Evolutionary conservation across 2,797 vertebrate genomes (phyloP), one percentile per base, ranked within the genome.

Genomic region (Carduelis carduelis): DNA sequence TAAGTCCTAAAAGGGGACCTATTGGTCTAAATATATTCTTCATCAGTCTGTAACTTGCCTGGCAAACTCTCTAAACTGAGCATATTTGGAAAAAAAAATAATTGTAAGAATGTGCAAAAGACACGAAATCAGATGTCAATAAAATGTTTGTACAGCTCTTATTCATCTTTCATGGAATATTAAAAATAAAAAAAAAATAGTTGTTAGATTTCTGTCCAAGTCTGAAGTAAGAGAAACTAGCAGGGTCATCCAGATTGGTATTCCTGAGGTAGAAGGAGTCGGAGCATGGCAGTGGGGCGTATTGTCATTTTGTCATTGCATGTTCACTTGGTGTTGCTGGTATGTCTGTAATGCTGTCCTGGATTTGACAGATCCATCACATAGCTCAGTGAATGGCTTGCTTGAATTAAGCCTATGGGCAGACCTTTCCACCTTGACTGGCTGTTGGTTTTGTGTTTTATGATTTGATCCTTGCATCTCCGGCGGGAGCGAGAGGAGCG

Each of bases 361-460:
- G 97, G 96, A 69, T 96, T 95, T 50, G 93, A 97, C 87, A 91
- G 97, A 97, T 89, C 96, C 98, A 98, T 98, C 97, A 96, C 98
- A 97, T 96, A 98, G 97, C 97, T 97, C 96, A 69, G 87, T 93
- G 98, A 98, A 98, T 98, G 98, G 97, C 98, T 98, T 98, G 98
- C 98, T 98, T 98, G 98, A 97, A 95, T 88, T 90, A 95, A 97
- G 97, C 97, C 96, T 92, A 94, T 89, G 96, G 95, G 95, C 96
- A 97, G 96, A 94, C 49, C 95, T 96, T 71, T 91, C 95, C 95
- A 80, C 94, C 34, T 79, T 53, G 97, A 95, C 84, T 97, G 97
- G 97, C 97, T 98, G 82, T 96, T 83, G 97, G 90, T 97, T 98
- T 94, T 97, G 96, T 97, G 97, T 97, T 96, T 82, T 87, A 93